Evolutionary conservation across 2,113 vertebrate genomes (phyloP).

Genomic region (Carassius gibelio): DNA sequence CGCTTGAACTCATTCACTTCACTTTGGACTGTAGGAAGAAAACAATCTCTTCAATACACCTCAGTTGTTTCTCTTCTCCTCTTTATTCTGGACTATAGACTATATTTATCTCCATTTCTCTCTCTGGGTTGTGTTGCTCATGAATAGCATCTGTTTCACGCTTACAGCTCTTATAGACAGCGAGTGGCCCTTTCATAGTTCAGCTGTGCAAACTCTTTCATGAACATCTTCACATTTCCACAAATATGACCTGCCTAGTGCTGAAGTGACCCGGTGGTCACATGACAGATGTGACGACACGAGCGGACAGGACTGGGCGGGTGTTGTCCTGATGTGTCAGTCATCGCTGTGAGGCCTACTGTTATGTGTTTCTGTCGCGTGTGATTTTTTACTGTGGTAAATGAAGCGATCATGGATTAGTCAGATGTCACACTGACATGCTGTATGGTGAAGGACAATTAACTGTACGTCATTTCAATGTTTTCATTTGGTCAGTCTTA

Average conservation of each 20-base stretch:
- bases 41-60: neutral
- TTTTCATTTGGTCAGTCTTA: neutral
- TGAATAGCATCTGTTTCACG: constrained; percentile 22
- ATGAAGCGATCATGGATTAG: neutral
- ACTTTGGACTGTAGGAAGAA: neutral
- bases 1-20: neutral
- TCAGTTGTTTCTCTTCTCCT: neutral
- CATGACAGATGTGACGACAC: constrained; percentile 15
- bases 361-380: neutral
- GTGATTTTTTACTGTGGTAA: neutral
- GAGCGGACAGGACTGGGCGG: neutral
- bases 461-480: neutral
- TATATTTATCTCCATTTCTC: neutral
- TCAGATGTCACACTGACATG: neutral
- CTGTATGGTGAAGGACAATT: neutral
- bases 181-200: constrained; percentile 3
- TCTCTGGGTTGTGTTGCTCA: neutral
- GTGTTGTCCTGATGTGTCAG: neutral
- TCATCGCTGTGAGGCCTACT: neutral
- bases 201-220: neutral
- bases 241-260: neutral
- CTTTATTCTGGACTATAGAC: neutral
- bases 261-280: neutral
- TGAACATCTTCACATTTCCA: neutral
- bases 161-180: constrained; percentile 51